Evolutionary conservation across 2,888 invertebrate species (phyloP), one percentile per base, ranked within the genome.

Genomic region (Antitype chi): DNA sequence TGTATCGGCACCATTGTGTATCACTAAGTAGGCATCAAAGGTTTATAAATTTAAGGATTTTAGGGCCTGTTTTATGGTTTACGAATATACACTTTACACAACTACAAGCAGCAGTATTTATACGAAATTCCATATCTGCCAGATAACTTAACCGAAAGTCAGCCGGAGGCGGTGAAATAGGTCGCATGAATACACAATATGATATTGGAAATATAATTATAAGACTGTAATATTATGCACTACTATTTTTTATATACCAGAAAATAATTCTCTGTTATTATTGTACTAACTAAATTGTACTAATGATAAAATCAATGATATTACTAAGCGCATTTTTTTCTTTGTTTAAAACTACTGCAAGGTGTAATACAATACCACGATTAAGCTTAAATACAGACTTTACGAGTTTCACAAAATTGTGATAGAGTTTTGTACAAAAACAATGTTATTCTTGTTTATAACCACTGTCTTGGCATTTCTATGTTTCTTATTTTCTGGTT

Each of bases 1-100:
- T 62, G 52, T 25, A 59, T 25, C 32, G n/a, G 15, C 38, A 32
- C 28, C 69, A 60, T 68, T 76, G 23, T 64, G 17, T 78, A 53
- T 28, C 17, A 60, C 11, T 52, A 59, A 59, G 3, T 32, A 47
- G 17, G n/a, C 55, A 28, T 3, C 5, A 59, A 79, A 63, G 57
- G 38, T 71, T 53, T n/a, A 9, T 62, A 32, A 43, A n/a, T 28
- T 28, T 13, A 62, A 25, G 13, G 2, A 55, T 49, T 62, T 15
- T n/a, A 17, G 28, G 47, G 8, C 20, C 28, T 62, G 15, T 55
- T 62, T 78, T 23, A 32, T 28, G 47, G 47, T 68, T 17, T 60
- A 15, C 15, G 25, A 52, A 23, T 64, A 38, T 8, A n/a, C 1
- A 77, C 0, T 59, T 43, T 20, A 32, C 17, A 63, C 17, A n/a